A percentile compares a stretch with the other conserved stretches of the same genome.
phyloP scores from a whole-genome alignment of 2,888 invertebrate genomes.

The Lypha dubia region DNA sequence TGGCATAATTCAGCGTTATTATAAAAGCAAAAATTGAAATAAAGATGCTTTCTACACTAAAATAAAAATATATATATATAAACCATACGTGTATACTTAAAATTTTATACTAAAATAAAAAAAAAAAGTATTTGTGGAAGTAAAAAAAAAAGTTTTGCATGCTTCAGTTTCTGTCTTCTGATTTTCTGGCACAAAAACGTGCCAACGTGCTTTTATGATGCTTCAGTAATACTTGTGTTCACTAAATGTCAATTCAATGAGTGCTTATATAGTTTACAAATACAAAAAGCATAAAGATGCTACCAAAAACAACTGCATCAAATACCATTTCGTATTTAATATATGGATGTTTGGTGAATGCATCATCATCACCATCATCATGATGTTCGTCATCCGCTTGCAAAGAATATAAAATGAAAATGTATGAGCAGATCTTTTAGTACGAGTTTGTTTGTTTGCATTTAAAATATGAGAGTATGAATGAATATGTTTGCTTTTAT shows the following conservation, averaged over 20 bases:
- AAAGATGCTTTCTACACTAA: slow-evolving; percentile 55
- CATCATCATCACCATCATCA: slow-evolving; percentile 34
- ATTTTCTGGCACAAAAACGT: slow-evolving; percentile 72
- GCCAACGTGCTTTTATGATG: slow-evolving; percentile 71
- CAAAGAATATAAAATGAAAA: slow-evolving; percentile 11
- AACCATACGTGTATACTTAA: slow-evolving; percentile 40
- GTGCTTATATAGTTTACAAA: slow-evolving; percentile 65
- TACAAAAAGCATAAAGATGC: slow-evolving; percentile 31
- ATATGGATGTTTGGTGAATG: slow-evolving; percentile 40
- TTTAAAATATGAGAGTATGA: not conserved
- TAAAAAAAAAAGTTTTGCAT: slow-evolving; percentile 66
- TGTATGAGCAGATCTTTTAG: slow-evolving; percentile 30
- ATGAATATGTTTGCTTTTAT: slow-evolving; percentile 46
- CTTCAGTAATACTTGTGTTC: slow-evolving; percentile 61
- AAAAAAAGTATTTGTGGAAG: slow-evolving; percentile 27
- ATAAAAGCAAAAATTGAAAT: slow-evolving; percentile 31
- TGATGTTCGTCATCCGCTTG: slow-evolving; percentile 18
- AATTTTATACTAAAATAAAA: slow-evolving; percentile 34
- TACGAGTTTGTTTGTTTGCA: not conserved
- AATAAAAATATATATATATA: slow-evolving; percentile 37
- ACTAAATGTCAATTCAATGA: slow-evolving; percentile 72
- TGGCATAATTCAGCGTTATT: slow-evolving; percentile 59
- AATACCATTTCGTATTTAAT: not conserved
- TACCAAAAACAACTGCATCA: slow-evolving; percentile 20
- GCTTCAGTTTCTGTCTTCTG: slow-evolving; percentile 69